Conservation (phyloP, 53 echinoderm and acorn worm genomes). For the Arbacia lixula region DNA sequence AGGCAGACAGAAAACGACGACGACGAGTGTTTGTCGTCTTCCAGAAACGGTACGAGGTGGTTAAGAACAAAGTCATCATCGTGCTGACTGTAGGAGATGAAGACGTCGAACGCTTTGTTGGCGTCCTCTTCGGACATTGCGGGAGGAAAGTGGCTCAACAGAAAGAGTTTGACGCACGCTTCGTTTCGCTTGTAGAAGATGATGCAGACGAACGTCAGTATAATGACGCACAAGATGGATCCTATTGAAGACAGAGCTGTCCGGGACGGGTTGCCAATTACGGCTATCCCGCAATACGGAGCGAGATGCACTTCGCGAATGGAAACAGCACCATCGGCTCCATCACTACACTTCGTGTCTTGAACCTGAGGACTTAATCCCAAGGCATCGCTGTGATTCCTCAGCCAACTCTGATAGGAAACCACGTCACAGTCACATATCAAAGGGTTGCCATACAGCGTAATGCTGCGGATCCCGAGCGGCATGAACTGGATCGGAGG, state of each 20-base stretch:
- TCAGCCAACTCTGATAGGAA: conserved; percentile 1
- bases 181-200: conserved; percentile 9
- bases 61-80: conserved; percentile 34
- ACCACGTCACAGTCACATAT: conserved; percentile 19
- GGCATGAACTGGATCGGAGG: not conserved
- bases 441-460: not conserved
- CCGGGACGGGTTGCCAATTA: not conserved
- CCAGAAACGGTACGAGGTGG: conserved; percentile 22
- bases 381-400: too few relatives aligned
- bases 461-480: not conserved
- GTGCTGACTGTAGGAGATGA: conserved; percentile 41
- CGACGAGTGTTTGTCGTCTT: not conserved
- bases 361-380: not conserved
- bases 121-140: not conserved
- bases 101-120: conserved; percentile 29
- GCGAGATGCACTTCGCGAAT: too few relatives aligned
- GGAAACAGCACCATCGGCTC: not conserved
- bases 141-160: not conserved
- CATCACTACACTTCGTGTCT: not conserved
- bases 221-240: not conserved
- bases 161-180: not conserved
- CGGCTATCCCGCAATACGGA: not conserved
- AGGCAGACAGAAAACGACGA: conserved; percentile 10
- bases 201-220: not conserved
- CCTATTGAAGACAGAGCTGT: not conserved